These are phyloP conservation scores for Lucinisca nassula DNA, from an alignment of 2,888 invertebrate species.

Conservation along the genomic window DNA sequence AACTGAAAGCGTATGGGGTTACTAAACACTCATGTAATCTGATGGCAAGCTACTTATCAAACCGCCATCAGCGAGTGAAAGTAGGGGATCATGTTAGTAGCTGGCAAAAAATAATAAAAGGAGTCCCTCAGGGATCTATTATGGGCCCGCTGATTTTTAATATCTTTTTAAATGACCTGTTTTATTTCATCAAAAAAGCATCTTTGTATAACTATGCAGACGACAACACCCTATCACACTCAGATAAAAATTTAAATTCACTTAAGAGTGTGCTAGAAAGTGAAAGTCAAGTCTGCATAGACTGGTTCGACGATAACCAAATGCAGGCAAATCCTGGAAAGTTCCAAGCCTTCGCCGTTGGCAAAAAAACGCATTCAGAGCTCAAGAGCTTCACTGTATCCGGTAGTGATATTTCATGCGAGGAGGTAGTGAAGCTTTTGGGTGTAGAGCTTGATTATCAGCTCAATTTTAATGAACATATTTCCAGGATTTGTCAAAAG, in stretches of 20 bases:
- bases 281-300: not conserved
- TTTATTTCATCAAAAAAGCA: not conserved
- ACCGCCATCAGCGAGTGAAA: conserved; percentile 14
- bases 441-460: not conserved
- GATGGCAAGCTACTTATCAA: conserved; percentile 15
- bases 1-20: conserved; percentile 18
- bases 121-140: not conserved
- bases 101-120: too few species aligned
- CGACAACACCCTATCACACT: not conserved
- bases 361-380: not conserved
- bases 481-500: conserved; percentile 7
- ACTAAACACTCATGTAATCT: conserved; percentile 12
- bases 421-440: too few species aligned
- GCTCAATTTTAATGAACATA: not conserved
- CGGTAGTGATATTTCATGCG: not conserved
- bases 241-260: too few species aligned
- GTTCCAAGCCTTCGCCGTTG: not conserved
- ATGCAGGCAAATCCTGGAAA: too few species aligned
- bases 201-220: not conserved
- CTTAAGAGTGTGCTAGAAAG: not conserved
- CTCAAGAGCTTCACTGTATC: not conserved
- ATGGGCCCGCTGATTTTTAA: conserved; percentile 1
- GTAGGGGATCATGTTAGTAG: too few species aligned
- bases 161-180: not conserved
- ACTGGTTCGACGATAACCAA: conserved; percentile 9